Conservation (phyloP, 2,888 invertebrate genomes). For the Psylliodes chrysocephalus region DNA sequence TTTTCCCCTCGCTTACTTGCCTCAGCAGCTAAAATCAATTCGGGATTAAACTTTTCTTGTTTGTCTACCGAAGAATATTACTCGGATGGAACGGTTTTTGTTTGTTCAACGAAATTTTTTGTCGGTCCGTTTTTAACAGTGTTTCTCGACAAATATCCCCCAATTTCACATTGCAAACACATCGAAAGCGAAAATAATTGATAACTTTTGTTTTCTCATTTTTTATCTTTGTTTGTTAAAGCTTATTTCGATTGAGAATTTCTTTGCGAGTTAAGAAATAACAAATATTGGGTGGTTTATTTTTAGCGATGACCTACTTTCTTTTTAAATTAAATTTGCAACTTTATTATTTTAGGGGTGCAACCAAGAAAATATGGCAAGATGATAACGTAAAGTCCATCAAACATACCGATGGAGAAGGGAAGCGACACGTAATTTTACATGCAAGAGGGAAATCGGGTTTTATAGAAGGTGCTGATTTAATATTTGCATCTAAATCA, state of each 20-base stretch:
- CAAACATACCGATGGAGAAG: too few species aligned
- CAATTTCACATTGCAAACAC: slow-evolving; percentile 14
- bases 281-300: too few species aligned
- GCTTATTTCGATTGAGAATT: background rate
- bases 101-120: slow-evolving; percentile 20
- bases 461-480: too few species aligned
- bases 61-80: slow-evolving; percentile 26
- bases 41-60: slow-evolving; percentile 31
- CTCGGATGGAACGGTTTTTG: slow-evolving; percentile 25
- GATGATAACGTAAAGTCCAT: too few species aligned
- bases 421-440: too few species aligned
- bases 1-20: slow-evolving; percentile 10
- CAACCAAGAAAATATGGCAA: too few species aligned
- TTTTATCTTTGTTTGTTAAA: background rate
- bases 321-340: too few species aligned
- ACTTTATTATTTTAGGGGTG: too few species aligned
- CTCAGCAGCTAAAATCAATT: slow-evolving; percentile 22
- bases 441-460: too few species aligned
- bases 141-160: slow-evolving; percentile 15
- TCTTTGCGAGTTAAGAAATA: background rate
- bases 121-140: slow-evolving; percentile 6
- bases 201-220: background rate
- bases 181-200: slow-evolving; percentile 9
- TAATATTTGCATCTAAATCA: too few species aligned
- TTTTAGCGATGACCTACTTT: too few species aligned